These are phyloP conservation scores for Actenoides lindsayi DNA, from an alignment of 2,113 vertebrate genomes.

Conservation along the genomic window DNA sequence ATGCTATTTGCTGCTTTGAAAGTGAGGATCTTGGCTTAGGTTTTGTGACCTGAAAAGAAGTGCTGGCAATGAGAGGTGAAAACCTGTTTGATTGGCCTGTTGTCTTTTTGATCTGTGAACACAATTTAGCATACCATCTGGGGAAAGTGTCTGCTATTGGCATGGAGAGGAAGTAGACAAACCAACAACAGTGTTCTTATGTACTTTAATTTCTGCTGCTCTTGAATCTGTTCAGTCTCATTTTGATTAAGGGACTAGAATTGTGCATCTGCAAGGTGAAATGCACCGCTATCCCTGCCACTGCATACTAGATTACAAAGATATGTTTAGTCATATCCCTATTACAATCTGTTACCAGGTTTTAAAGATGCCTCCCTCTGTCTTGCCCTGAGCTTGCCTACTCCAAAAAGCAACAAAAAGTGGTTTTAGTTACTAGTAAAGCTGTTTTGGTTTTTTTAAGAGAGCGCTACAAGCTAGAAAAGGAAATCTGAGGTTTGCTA, in stretches of 20 bases:
- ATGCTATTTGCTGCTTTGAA: constrained; percentile 40
- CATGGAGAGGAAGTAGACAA: neutral
- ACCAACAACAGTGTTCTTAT: neutral
- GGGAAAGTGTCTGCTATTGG: constrained; percentile 7
- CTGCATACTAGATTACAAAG: neutral
- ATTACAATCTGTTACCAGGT: neutral
- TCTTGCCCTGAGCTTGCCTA: rapidly evolving
- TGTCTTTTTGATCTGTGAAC: constrained; percentile 35
- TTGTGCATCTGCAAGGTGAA: neutral
- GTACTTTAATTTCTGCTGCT: neutral
- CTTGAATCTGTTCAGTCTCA: neutral
- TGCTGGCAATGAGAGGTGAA: constrained; percentile 47
- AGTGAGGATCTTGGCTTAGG: constrained; percentile 50
- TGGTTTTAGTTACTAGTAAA: neutral
- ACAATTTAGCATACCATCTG: constrained; percentile 17
- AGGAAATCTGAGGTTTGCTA: neutral
- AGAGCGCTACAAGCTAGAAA: neutral
- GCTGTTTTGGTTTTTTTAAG: neutral
- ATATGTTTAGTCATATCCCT: neutral
- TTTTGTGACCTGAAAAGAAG: constrained; percentile 56
- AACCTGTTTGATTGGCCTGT: constrained; percentile 38
- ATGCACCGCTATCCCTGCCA: neutral
- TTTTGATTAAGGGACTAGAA: neutral
- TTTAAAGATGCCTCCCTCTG: neutral
- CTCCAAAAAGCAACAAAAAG: neutral